phyloP scores from a whole-genome alignment of 2,888 invertebrate genomes.

The Agonum fuliginosum region DNA sequence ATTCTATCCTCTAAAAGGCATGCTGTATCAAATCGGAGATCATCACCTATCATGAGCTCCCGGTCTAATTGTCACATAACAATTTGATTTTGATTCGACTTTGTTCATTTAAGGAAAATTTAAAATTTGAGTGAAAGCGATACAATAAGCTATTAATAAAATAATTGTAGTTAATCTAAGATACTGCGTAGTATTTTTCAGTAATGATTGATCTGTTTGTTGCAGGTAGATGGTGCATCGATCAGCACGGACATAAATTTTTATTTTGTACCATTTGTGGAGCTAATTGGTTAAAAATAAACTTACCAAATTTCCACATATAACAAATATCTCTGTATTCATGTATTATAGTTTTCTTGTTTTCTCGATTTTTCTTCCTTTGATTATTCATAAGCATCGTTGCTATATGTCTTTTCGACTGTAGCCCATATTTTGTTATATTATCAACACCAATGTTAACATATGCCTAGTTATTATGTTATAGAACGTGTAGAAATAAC shows the following conservation, averaged over 20 bases:
- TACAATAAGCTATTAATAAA: no score
- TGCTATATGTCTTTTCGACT: conserved; percentile 46
- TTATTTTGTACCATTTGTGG: conserved; percentile 64
- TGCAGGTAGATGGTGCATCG: conserved; percentile 65
- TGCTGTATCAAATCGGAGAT: no score
- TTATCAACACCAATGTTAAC: conserved; percentile 53
- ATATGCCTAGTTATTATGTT: conserved; percentile 54
- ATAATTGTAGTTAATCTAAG: no score
- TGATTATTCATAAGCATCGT: conserved; percentile 45
- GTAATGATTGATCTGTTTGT: conserved; percentile 48
- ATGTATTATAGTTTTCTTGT: conserved; percentile 50
- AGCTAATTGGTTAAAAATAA: conserved; percentile 44
- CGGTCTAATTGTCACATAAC: no score
- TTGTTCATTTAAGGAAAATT: no score
- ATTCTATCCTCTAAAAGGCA: no score
- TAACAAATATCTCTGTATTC: conserved; percentile 54
- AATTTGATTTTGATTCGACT: no score
- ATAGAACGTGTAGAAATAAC: conserved; percentile 39
- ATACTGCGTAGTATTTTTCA: background rate
- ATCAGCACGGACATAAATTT: conserved; percentile 65
- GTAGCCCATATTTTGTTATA: conserved; percentile 49
- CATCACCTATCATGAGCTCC: no score
- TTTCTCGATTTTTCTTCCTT: conserved; percentile 41
- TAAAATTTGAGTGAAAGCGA: no score
- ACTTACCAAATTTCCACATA: conserved; percentile 50